phyloP scores from a whole-genome alignment of 2,888 invertebrate species.

The Amiota minor region DNA sequence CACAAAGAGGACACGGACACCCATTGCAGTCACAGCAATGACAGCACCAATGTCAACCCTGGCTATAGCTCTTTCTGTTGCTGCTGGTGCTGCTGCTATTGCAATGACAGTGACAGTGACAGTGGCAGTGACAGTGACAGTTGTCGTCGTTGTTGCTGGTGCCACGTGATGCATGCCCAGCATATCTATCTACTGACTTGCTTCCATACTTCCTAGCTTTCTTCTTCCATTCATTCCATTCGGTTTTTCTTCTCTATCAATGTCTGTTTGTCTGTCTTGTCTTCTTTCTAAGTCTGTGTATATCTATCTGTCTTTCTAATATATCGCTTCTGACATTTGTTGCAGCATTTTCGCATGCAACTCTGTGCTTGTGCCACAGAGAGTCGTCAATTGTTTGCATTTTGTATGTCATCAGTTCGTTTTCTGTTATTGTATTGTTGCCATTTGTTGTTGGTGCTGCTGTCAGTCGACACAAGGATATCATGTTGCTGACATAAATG shows the following conservation, averaged over 20 bases:
- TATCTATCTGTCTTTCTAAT: conserved; percentile 49
- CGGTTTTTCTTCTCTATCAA: conserved; percentile 1
- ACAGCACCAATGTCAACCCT: conserved; percentile 44
- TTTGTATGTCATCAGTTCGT: conserved; percentile 42
- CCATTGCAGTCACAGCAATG: conserved; percentile 11
- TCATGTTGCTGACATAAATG: conserved; percentile 69
- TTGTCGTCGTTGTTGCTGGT: conserved; percentile 23
- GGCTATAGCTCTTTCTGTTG: conserved; percentile 23
- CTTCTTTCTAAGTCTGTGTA: conserved; percentile 22
- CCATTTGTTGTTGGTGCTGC: conserved; percentile 8
- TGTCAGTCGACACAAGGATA: conserved; percentile 43
- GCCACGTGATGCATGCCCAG: conserved; percentile 33
- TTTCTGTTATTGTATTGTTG: conserved; percentile 31
- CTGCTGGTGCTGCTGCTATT: conserved; percentile 34
- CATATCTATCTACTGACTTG: neutral
- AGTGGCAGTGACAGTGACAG: conserved; percentile 30
- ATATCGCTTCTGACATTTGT: conserved; percentile 47
- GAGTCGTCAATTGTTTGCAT: conserved; percentile 42
- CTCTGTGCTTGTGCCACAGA: conserved; percentile 6
- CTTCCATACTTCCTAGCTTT: neutral
- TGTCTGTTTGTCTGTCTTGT: conserved; percentile 27
- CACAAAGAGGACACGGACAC: neutral
- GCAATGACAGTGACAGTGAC: conserved; percentile 12
- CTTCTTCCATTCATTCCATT: conserved; percentile 17
- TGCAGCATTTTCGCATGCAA: conserved; percentile 30